Evolutionary conservation across 2,888 invertebrate species (phyloP).

Genomic region (Andrena fulva): DNA sequence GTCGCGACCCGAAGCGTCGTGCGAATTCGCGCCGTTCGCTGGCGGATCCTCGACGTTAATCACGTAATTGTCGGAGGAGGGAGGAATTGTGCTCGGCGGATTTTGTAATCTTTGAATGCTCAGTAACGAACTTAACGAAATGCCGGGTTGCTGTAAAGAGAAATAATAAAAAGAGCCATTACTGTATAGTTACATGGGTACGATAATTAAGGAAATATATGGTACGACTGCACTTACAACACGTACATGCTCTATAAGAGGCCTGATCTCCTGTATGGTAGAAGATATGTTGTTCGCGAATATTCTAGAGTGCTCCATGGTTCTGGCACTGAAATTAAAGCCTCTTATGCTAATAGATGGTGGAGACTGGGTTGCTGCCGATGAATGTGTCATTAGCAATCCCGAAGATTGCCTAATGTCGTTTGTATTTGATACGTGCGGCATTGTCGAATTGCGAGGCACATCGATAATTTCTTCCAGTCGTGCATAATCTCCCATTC

Average conservation of each 20-base stretch:
- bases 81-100: constrained; percentile 84
- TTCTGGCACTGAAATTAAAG: constrained; percentile 60
- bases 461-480: constrained; percentile 16
- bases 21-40: constrained; percentile 42
- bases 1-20: constrained; percentile 63
- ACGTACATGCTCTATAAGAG: constrained; percentile 88
- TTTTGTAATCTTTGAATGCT: constrained; percentile 81
- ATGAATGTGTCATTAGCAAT: constrained; percentile 39
- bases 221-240: constrained; percentile 82
- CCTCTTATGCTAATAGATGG: constrained; percentile 43
- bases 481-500: constrained; percentile 44
- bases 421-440: constrained; percentile 17
- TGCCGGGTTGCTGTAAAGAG: constrained; percentile 71
- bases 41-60: constrained; percentile 78
- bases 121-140: constrained; percentile 78
- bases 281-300: constrained; percentile 80
- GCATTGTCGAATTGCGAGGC: constrained; percentile 6
- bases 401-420: constrained; percentile 27
- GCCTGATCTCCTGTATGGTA: constrained; percentile 88
- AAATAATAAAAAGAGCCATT: constrained; percentile 15
- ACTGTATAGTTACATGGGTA: background rate
- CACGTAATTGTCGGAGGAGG: constrained; percentile 78
- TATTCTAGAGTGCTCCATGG: constrained; percentile 66
- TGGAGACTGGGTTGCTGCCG: constrained; percentile 8
- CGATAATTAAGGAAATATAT: background rate